These are phyloP conservation scores for Riparia riparia DNA, from an alignment of 2,113 vertebrate genomes.

Conservation along the genomic window DNA sequence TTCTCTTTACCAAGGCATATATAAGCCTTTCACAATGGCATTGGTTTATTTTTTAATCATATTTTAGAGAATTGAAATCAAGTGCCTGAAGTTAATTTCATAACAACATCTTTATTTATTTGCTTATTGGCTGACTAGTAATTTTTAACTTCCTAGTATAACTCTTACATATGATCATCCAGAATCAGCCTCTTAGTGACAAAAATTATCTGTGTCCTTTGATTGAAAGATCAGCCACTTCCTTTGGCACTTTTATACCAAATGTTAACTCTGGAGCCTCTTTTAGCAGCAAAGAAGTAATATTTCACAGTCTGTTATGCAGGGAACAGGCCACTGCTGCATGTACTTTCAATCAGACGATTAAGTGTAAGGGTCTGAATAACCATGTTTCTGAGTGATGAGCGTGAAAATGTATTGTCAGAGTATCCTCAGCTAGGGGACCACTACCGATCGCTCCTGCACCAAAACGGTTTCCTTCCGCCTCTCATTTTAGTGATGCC, in stretches of 20 bases:
- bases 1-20: not conserved
- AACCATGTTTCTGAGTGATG: not conserved
- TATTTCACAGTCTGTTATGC: not conserved
- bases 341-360: not conserved
- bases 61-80: not conserved
- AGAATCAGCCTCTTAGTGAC: not conserved
- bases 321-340: not conserved
- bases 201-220: constrained; percentile 3
- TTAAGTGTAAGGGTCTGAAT: not conserved
- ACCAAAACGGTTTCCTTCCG: not conserved
- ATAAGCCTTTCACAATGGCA: not conserved
- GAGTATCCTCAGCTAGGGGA: not conserved
- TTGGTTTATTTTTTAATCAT: not conserved
- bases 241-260: constrained; percentile 1
- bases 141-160: not conserved
- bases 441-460: not conserved
- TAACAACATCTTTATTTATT: not conserved
- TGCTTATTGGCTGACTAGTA: not conserved
- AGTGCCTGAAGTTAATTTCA: not conserved
- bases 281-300: not conserved
- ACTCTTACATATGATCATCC: not conserved
- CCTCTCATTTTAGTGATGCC: not conserved
- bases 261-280: not conserved
- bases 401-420: not conserved
- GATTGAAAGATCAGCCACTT: constrained; percentile 3